Conservation (phyloP, 2,888 invertebrate species). For the Operophtera brumata region DNA sequence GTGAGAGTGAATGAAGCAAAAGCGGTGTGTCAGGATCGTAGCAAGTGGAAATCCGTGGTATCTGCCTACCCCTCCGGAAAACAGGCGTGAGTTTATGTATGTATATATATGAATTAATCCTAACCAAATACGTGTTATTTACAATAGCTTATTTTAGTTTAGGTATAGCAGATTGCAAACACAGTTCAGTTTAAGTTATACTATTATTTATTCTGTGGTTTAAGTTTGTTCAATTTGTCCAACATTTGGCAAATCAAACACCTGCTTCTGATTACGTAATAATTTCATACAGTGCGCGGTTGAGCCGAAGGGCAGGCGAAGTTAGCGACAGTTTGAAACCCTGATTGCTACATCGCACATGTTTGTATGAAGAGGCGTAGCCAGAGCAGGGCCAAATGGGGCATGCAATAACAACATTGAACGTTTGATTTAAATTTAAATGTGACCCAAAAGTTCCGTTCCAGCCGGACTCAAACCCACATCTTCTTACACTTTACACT, state of each 20-base stretch:
- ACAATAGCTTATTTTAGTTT: constrained; percentile 1
- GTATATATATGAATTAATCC: neutral
- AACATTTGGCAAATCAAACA: constrained; percentile 32
- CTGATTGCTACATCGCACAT: constrained; percentile 28
- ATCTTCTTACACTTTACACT: too few relatives aligned
- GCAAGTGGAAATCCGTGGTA: too few relatives aligned
- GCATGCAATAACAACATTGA: too few relatives aligned
- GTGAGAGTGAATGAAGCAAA: too few relatives aligned
- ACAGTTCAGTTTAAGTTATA: neutral
- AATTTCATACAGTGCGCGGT: constrained; percentile 16
- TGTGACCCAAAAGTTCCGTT: too few relatives aligned
- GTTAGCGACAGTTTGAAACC: constrained; percentile 25
- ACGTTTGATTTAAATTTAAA: too few relatives aligned
- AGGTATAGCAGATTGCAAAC: constrained; percentile 3
- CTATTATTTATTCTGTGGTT: neutral
- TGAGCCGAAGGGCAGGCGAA: constrained; percentile 21
- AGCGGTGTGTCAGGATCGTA: too few relatives aligned
- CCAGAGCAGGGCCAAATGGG: neutral
- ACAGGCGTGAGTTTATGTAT: too few relatives aligned
- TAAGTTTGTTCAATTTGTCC: constrained; percentile 28
- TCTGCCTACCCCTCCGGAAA: too few relatives aligned
- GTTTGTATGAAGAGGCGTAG: constrained; percentile 1
- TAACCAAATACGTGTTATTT: neutral
- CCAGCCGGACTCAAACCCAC: too few relatives aligned
- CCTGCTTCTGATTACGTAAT: constrained; percentile 27